Evolutionary conservation across 2,888 invertebrate species (phyloP).

Genomic region (Belgica antarctica): DNA sequence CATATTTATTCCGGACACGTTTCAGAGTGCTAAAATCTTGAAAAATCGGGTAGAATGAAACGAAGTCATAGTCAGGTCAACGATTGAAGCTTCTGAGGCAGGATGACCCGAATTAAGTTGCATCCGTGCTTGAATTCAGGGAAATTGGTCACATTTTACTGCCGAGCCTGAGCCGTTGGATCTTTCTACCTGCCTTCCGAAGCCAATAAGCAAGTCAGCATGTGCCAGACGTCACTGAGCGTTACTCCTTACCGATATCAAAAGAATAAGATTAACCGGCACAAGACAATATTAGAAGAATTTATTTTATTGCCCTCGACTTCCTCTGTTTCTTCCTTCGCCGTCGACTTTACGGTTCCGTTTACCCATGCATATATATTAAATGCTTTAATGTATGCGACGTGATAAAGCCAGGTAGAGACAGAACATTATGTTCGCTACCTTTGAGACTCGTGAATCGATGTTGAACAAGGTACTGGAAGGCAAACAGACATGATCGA

Average conservation of each 20-base stretch:
- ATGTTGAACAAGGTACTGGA: not conserved
- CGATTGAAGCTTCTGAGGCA: too few species aligned
- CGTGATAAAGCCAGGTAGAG: slow-evolving; percentile 42
- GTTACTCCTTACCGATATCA: not conserved
- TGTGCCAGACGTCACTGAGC: too few species aligned
- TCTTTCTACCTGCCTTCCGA: too few species aligned
- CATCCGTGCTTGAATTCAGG: too few species aligned
- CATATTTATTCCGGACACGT: too few species aligned
- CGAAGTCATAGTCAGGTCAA: too few species aligned
- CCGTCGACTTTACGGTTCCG: slow-evolving; percentile 16
- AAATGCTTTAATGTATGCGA: slow-evolving; percentile 41
- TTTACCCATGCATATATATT: slow-evolving; percentile 21
- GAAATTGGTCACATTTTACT: too few species aligned
- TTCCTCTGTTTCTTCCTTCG: slow-evolving; percentile 30
- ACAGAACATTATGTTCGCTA: not conserved
- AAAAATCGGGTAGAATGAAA: too few species aligned
- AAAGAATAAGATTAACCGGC: slow-evolving; percentile 32
- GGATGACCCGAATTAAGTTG: too few species aligned
- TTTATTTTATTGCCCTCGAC: slow-evolving; percentile 38
- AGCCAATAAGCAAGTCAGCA: too few species aligned
- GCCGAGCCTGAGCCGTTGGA: too few species aligned
- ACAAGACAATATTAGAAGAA: slow-evolving; percentile 39
- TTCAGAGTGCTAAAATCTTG: too few species aligned
- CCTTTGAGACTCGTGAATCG: not conserved
- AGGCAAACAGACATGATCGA: not conserved